Evolutionary conservation across 2,797 vertebrate species (phyloP).

Genomic region (Schizothorax lantsangensis): DNA sequence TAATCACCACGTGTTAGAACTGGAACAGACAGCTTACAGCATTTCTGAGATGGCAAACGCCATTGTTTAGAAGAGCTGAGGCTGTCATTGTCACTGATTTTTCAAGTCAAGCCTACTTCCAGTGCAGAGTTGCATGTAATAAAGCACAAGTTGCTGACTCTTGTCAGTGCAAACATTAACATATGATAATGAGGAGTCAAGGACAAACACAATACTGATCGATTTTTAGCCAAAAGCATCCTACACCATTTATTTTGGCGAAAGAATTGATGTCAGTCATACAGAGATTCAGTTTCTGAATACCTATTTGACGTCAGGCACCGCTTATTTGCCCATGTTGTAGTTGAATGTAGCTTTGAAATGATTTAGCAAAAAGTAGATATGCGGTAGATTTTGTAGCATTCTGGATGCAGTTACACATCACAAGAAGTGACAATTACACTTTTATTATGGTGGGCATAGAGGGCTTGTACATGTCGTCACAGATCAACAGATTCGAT

Average conservation of each 20-base stretch:
- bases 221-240: constrained; percentile 45
- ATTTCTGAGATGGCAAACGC: constrained; percentile 48
- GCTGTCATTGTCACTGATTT: constrained; percentile 61
- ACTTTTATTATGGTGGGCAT: constrained; percentile 72
- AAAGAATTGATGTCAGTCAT: constrained; percentile 43
- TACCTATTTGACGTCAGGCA: constrained; percentile 82
- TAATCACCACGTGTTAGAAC: constrained; percentile 51
- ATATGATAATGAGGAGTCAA: constrained; percentile 52
- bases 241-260: constrained; percentile 15
- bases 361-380: constrained; percentile 83
- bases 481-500: constrained; percentile 73
- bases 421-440: constrained; percentile 63
- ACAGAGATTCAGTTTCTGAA: constrained; percentile 61
- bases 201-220: constrained; percentile 49
- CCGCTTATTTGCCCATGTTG: constrained; percentile 80
- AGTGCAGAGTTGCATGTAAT: constrained; percentile 71
- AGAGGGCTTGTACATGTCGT: constrained; percentile 82
- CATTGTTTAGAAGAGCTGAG: constrained; percentile 52
- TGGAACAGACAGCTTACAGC: constrained; percentile 37
- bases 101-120: constrained; percentile 61
- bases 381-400: constrained; percentile 80
- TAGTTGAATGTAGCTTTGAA: constrained; percentile 86
- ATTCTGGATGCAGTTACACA: constrained; percentile 75
- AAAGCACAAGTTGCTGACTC: constrained; percentile 77
- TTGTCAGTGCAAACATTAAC: constrained; percentile 54